Evolutionary conservation across 2,888 invertebrate genomes (phyloP), one percentile per base, ranked within the genome.

Genomic region (Phrixothrix hirtus): DNA sequence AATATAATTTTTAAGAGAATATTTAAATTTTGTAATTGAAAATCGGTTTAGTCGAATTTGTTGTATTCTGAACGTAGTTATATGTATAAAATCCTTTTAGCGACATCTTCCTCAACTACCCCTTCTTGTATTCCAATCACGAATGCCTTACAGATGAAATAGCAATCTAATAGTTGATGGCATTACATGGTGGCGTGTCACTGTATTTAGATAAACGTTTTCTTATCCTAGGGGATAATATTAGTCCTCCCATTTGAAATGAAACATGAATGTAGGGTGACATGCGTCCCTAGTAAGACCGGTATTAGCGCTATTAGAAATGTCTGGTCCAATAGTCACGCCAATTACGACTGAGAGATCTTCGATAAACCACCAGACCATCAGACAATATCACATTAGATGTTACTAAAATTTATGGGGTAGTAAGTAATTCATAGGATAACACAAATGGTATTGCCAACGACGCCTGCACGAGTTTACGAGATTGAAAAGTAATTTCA

Each of bases 271-370:
- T 62, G 62, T 60, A 57, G 44, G 54, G 52, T 55, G 66, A 65
- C 63, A 60, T 52, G 62, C 64, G 63, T 60, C 64, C 61, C 56
- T 50, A 49, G 55, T 60, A 65, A 61, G 62, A 59, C 60, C 53
- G 55, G 70, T 65, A 70, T 71, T 71, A 70, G 62, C 65, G 63
- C 72, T 69, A 72, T 73, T 72, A 73, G 70, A 65, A 65, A 56
- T 68, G 67, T 70, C 69, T 70, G 66, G 65, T 67, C 66, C 62
- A 64, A 64, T 68, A 68, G 71, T 69, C 69, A 70, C 64, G 69
- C 69, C 70, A 70, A 71, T 71, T 71, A 70, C 67, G 12, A 37
- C 30, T 43, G 37, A n/a, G 31, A 49, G 49, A 49, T 49, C 42
- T 29, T 15, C 35, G 49, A 49, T 49, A 42, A 41, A 42, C 36